Evolutionary conservation across 2,888 invertebrate genomes (phyloP), one percentile per base, ranked within the genome.

Genomic region (Patella depressa): DNA sequence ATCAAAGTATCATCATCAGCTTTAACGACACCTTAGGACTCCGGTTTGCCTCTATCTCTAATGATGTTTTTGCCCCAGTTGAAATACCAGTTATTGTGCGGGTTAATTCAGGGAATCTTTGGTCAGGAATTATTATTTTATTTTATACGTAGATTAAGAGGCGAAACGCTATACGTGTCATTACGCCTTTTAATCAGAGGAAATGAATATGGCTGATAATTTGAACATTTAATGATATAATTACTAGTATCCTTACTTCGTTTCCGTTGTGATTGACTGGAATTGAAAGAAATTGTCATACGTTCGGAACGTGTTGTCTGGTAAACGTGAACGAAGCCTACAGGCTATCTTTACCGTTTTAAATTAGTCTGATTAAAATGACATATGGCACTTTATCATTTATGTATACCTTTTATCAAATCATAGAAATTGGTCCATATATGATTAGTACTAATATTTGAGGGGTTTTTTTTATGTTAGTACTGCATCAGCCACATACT

Each of bases 161-260:
- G 65, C 24, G 65, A 65, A 65, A 65, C 24, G 19, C 24, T 65
- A 65, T 65, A 65, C 65, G 65, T 65, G 19, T 65, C 65, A 65
- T 65, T 65, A 65, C 65, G 65, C 24, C 65, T 65, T 65, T 65
- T 65, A 65, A 65, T 65, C 65, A 65, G 24, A 11, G 65, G 65
- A 65, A 65, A 65, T 65, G 19, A 65, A 24, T 24, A 65, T 12
- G 24, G 24, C 19, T 65, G 19, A 24, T 65, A 19, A 65, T 65
- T 65, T 65, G 19, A 19, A 65, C 24, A 24, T 24, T 65, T 24
- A 65, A 65, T 65, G 65, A 24, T 24, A 65, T 19, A 65, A 65
- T 65, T 19, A 65, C 65, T 65, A 65, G 17, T 65, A 24, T 65
- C 65, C 65, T 65, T 65, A 65, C 65, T 24, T 65, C 24, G 65